A percentile compares a stretch with the other conserved stretches of the same genome.
phyloP scores from a whole-genome alignment of 2,113 vertebrate genomes.

The Chinchilla lanigera region DNA sequence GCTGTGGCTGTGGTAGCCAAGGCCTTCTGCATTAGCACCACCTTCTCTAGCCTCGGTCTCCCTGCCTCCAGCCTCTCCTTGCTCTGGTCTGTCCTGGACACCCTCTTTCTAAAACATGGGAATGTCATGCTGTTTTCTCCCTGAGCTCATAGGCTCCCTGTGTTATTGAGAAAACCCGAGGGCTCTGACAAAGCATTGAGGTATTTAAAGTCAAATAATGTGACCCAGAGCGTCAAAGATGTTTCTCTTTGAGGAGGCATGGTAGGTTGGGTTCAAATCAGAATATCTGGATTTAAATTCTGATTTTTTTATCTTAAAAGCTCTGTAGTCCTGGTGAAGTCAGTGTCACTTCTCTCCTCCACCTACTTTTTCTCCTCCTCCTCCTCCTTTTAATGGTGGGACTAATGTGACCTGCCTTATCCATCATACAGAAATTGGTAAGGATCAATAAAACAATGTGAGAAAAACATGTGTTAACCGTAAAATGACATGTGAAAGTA shows the following conservation, averaged over 20 bases:
- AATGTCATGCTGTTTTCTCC: not conserved
- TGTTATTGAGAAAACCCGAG: constrained; percentile 46
- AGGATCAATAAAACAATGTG: not conserved
- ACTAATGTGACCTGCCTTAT: not conserved
- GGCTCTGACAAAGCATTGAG: not conserved
- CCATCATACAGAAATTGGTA: not conserved
- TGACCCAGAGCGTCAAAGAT: not conserved
- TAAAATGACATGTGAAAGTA: not conserved
- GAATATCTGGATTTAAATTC: not conserved
- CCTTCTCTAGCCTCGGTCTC: not conserved
- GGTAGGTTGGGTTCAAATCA: not conserved
- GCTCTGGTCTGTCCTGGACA: not conserved
- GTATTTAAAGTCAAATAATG: not conserved
- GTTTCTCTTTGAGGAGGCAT: not conserved
- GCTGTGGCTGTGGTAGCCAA: not conserved
- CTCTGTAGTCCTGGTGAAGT: not conserved
- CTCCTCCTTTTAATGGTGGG: not conserved
- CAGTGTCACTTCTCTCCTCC: not conserved
- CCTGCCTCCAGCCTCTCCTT: not conserved
- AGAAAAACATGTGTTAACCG: constrained; percentile 12
- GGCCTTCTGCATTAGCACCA: not conserved
- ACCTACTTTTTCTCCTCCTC: not conserved
- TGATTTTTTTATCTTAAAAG: not conserved
- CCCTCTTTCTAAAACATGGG: not conserved
- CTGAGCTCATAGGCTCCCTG: not conserved